Percentiles rank a stretch among this genome's conserved stretches.
Conservation (phyloP, 92 coral and sea anemone genomes). For the Galaxea fascicularis region DNA sequence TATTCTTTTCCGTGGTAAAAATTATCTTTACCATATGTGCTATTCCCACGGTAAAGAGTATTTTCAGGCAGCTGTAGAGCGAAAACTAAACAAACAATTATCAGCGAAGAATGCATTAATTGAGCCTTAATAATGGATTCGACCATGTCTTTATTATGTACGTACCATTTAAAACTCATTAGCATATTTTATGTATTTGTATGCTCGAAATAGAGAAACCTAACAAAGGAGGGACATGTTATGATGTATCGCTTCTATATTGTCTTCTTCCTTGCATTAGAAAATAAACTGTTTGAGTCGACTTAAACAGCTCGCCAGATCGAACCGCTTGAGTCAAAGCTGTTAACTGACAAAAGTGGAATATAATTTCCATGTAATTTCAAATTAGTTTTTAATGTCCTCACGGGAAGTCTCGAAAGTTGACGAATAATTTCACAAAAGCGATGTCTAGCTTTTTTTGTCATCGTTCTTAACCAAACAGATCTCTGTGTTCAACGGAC, state of each 20-base stretch:
- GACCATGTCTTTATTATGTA: conserved; percentile 74
- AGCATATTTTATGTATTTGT: conserved; percentile 76
- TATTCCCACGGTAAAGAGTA: conserved; percentile 86
- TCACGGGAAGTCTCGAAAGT: too few relatives aligned
- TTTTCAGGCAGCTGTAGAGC: conserved; percentile 80
- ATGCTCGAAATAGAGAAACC: conserved; percentile 27
- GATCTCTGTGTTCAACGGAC: neutral
- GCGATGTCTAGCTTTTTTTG: neutral
- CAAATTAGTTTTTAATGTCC: neutral
- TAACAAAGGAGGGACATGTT: conserved; percentile 54
- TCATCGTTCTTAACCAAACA: neutral
- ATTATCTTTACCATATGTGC: conserved; percentile 74
- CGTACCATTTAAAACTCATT: conserved; percentile 77
- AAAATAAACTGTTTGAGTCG: conserved; percentile 31
- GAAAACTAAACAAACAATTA: conserved; percentile 87
- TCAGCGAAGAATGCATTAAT: conserved; percentile 88
- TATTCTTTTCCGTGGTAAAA: conserved; percentile 52
- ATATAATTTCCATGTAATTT: neutral
- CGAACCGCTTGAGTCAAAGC: neutral
- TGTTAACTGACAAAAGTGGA: neutral
- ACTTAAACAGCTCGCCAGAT: neutral
- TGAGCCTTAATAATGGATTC: conserved; percentile 64
- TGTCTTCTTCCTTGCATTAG: conserved; percentile 35
- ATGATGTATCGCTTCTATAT: conserved; percentile 37
- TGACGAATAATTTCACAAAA: neutral